These are phyloP conservation scores for Lutra lutra DNA, from an alignment of 2,797 vertebrate genomes.

Conservation along the genomic window DNA sequence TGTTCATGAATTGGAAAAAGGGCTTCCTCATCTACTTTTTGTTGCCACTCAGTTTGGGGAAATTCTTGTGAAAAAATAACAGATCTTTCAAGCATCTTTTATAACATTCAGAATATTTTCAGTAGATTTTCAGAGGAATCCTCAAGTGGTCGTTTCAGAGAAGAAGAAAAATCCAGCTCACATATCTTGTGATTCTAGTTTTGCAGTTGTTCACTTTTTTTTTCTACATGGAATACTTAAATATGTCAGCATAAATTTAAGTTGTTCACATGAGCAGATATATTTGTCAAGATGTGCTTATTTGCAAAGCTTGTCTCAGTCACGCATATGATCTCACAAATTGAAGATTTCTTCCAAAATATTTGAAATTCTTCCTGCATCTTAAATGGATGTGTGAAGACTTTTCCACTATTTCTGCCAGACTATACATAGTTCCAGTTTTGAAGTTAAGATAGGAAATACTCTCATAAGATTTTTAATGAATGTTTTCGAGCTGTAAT, in stretches of 20 bases:
- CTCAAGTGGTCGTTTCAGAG: neutral
- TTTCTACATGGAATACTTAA: conserved; percentile 42
- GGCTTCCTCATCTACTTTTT: neutral
- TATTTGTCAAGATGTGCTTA: conserved; percentile 61
- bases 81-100: neutral
- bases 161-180: neutral
- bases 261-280: conserved; percentile 42
- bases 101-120: neutral
- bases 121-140: neutral
- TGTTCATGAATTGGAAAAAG: neutral
- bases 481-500: conserved; percentile 42
- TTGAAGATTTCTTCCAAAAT: conserved; percentile 67
- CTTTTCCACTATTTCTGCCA: conserved; percentile 65
- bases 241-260: conserved; percentile 59
- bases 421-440: conserved; percentile 48
- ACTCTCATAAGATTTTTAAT: conserved; percentile 44
- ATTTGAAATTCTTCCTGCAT: conserved; percentile 71
- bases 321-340: conserved; percentile 36
- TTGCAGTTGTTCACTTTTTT: conserved; percentile 54
- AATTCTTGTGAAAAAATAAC: conserved; percentile 28
- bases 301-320: conserved; percentile 52
- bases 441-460: conserved; percentile 56
- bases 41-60: neutral
- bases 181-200: conserved; percentile 19
- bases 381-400: conserved; percentile 53